Evolutionary conservation across 2,113 vertebrate genomes (phyloP).

Genomic region (Lipophrys pholis): DNA sequence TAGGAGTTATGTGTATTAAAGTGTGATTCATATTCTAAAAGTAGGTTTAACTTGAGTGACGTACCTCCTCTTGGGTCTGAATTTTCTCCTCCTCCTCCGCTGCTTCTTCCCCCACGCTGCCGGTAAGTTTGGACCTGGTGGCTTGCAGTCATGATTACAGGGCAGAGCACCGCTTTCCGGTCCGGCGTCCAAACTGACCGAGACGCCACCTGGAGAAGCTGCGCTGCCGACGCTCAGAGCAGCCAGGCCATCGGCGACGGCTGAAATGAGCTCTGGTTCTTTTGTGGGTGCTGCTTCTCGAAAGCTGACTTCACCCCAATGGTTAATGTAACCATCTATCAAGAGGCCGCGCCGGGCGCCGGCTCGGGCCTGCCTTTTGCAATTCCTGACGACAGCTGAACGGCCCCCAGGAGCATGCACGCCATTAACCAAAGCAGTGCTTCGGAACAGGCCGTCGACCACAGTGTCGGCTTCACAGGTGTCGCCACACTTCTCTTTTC

Average conservation of each 20-base stretch:
- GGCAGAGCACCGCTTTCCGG: background rate
- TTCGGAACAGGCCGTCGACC: background rate
- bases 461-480: background rate
- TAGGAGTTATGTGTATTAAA: slow-evolving; percentile 1
- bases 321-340: slow-evolving; percentile 43
- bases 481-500: background rate
- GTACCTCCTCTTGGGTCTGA: slow-evolving; percentile 34
- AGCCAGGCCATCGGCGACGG: background rate
- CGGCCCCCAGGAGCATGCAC: background rate
- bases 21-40: background rate
- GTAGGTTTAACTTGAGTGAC: background rate
- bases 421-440: slow-evolving; percentile 29
- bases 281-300: background rate
- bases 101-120: slow-evolving; percentile 16
- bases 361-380: background rate
- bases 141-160: background rate
- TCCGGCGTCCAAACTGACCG: background rate
- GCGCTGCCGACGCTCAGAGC: background rate
- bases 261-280: background rate
- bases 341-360: background rate
- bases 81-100: slow-evolving; percentile 1
- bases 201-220: background rate
- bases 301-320: background rate
- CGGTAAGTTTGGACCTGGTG: background rate
- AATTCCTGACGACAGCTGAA: slow-evolving; percentile 1